Base-by-base conservation (phyloP, 1,140 invertebrate species). In the Platyscapa corneri region DNA sequence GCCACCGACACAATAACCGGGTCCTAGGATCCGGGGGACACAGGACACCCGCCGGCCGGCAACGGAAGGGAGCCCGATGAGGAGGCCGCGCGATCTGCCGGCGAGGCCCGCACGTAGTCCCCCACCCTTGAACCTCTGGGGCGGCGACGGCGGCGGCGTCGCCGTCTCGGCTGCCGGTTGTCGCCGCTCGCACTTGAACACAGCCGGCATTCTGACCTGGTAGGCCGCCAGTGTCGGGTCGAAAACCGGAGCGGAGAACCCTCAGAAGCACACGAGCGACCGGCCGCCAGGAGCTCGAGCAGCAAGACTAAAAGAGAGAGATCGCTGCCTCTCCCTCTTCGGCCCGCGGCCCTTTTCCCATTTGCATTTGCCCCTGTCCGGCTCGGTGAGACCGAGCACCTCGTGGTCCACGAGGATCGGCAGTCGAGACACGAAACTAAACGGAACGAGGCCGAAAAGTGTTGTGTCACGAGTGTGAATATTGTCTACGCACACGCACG, bases 191-290 rank as follows among this genome's bases (percentile, higher is more conserved):
- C 30, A 23, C 46, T 75, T 34, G 39, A 18, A 6, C 10, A 3
- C 65, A 77, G 86, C 87, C 89, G 88, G 90, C 91, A 93, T 93
- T 93, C 91, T 91, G 92, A 92, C 91, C 92, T 93, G 92, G 91
- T 91, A 92, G 91, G 91, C 89, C 89, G 88, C 90, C 91, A 91
- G 92, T 89, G 92, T 92, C 91, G 89, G 92, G 87, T 92, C 90
- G 91, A 90, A 87, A 87, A 72, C 84, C 30, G 46, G 27, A 72
- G 32, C 46, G n/a, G 75, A 78, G 27, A 60, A 27, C 49, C 60
- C 46, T 37, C 32, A 37, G 39, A 78, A 27, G 53, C 46, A 53
- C 65, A 65, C 39, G 53, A 53, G 42, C 67, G 27, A 67, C 65
- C 81, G 81, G 81, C 56, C 20, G 23, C 46, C 49, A 42, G 34